phyloP scores from a whole-genome alignment of 2,113 vertebrate species.

The Chrysemys picta region DNA sequence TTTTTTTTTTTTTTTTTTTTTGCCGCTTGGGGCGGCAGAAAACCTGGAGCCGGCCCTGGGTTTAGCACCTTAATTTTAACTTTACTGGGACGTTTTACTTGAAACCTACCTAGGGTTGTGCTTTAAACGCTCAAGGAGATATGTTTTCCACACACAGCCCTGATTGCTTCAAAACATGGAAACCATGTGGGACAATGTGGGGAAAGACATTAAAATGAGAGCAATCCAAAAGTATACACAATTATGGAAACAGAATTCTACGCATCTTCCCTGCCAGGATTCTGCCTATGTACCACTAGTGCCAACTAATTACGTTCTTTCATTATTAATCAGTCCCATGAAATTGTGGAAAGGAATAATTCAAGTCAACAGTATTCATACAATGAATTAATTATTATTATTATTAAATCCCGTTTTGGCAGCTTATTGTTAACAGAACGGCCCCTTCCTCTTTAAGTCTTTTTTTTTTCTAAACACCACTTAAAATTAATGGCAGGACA shows the following conservation, averaged over 20 bases:
- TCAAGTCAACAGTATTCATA: neutral
- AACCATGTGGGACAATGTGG: neutral
- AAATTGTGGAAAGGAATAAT: slow-evolving; percentile 21
- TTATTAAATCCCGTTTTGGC: slow-evolving; percentile 47
- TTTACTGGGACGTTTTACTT: slow-evolving; percentile 2
- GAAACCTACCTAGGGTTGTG: neutral
- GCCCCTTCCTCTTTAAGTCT: slow-evolving; percentile 55
- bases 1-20: too few species aligned
- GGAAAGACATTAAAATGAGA: slow-evolving; percentile 53
- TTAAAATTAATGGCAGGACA: slow-evolving; percentile 25
- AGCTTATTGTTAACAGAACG: neutral
- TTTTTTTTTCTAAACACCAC: neutral
- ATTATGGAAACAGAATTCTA: neutral
- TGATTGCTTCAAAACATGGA: slow-evolving; percentile 32
- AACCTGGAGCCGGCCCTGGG: neutral
- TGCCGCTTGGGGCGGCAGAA: too few species aligned
- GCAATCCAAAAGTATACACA: neutral
- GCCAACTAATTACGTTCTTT: slow-evolving; percentile 48
- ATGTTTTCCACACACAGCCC: neutral
- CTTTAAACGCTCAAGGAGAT: neutral
- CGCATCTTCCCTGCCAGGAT: neutral
- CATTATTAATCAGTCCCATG: slow-evolving; percentile 41
- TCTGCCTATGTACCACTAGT: neutral
- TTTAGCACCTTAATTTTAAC: slow-evolving; percentile 37
- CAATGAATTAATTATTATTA: neutral